These are phyloP conservation scores for Sinodicranocentrus sp. DNA, from an alignment of 2,888 invertebrate genomes.

Conservation along the genomic window DNA sequence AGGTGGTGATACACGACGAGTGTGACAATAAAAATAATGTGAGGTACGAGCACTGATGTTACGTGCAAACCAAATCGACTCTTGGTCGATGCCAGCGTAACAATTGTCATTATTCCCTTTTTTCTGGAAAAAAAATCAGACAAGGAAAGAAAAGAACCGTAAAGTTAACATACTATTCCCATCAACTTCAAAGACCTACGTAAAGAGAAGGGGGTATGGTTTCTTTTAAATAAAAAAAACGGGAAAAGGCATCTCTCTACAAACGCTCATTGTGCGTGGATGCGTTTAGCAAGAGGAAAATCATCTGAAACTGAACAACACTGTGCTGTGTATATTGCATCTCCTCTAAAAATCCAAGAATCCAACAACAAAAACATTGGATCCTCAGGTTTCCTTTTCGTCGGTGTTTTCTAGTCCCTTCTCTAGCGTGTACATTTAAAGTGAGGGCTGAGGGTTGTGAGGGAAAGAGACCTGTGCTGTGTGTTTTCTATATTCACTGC, in stretches of 20 bases:
- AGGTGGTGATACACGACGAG: not conserved
- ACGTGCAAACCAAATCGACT: constrained; percentile 2
- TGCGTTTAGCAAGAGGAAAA: too few species aligned
- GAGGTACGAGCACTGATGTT: not conserved
- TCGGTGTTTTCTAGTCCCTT: constrained; percentile 12
- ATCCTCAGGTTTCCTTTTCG: constrained; percentile 57
- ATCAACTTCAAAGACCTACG: not conserved
- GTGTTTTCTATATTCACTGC: constrained; percentile 54
- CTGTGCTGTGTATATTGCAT: constrained; percentile 6
- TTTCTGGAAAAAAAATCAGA: too few species aligned
- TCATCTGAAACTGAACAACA: not conserved
- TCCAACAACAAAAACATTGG: constrained; percentile 54
- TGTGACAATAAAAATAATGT: constrained; percentile 11
- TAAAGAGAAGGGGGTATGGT: not conserved
- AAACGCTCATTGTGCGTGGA: too few species aligned
- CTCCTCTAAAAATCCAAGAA: constrained; percentile 3
- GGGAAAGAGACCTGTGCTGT: constrained; percentile 24
- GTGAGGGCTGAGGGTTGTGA: not conserved
- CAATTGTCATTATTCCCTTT: not conserved
- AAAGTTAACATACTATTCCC: not conserved
- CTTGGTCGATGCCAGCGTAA: not conserved
- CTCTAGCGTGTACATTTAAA: constrained; percentile 32
- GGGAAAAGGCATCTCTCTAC: too few species aligned
- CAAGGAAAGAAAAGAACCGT: not conserved
- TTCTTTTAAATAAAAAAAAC: too few species aligned